Conservation (phyloP, 2,888 invertebrate genomes). For the Chrysomela aeneicollis region DNA sequence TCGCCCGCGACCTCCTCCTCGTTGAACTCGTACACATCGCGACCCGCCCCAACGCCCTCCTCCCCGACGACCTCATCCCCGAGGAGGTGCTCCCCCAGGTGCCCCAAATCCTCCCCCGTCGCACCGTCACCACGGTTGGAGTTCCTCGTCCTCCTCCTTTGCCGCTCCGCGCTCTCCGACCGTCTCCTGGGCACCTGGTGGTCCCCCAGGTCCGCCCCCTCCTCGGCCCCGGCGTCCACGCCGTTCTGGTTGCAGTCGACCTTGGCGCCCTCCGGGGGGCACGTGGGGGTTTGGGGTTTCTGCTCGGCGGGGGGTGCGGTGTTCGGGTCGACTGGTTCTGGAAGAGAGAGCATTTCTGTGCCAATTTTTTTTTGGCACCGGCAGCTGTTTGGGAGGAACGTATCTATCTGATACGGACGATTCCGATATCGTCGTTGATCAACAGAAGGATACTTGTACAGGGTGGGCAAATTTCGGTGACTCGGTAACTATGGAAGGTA, state of each 20-base stretch:
- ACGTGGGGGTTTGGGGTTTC: conserved; percentile 25
- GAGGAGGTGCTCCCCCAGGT: too few species aligned
- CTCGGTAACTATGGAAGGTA: too few species aligned
- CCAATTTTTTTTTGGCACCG: too few species aligned
- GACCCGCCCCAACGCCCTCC: neutral
- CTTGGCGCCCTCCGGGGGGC: too few species aligned
- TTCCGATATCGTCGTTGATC: too few species aligned
- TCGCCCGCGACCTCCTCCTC: conserved; percentile 44
- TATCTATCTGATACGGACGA: too few species aligned
- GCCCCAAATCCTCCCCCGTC: conserved; percentile 26
- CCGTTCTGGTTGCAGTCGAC: conserved; percentile 51
- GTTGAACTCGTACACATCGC: conserved; percentile 58
- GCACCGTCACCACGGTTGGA: conserved; percentile 23
- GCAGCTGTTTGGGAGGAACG: too few species aligned
- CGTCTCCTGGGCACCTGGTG: too few species aligned
- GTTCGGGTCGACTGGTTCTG: conserved; percentile 25
- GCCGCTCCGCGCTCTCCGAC: conserved; percentile 4
- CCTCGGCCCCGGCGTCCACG: conserved; percentile 17
- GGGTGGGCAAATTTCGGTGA: too few species aligned
- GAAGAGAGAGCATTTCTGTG: conserved; percentile 13
- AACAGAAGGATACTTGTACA: too few species aligned
- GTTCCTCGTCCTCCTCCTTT: conserved; percentile 28
- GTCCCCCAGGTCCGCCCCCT: too few species aligned
- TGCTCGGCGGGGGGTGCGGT: conserved; percentile 60
- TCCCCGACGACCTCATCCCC: neutral